A percentile compares a stretch with the other conserved stretches of the same genome.
Conservation (phyloP, 2,113 vertebrate genomes). For the Cynopterus brachyotis region DNA sequence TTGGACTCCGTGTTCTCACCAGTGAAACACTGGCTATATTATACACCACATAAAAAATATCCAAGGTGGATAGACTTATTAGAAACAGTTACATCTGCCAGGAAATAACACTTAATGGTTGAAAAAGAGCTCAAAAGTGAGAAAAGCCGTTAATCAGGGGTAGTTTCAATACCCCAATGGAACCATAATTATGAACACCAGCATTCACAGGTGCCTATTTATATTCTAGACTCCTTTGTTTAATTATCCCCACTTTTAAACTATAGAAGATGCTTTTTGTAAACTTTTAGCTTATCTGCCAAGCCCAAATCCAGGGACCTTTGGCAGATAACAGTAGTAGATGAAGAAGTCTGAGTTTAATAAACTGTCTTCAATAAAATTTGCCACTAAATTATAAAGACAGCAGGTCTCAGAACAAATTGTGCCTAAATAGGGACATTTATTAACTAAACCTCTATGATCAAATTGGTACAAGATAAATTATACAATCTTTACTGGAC, state of each 20-base stretch:
- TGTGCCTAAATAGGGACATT: background rate
- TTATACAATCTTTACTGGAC: background rate
- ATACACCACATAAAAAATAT: background rate
- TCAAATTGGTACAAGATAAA: background rate
- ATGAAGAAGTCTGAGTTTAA: background rate
- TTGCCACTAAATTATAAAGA: conserved; percentile 25
- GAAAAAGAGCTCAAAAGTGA: conserved; percentile 12
- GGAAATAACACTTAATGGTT: background rate
- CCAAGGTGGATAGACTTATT: background rate
- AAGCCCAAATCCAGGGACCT: background rate
- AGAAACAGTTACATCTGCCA: background rate
- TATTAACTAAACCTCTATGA: conserved; percentile 22
- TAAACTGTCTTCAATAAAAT: background rate
- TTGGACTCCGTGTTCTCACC: background rate
- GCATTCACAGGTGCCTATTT: background rate
- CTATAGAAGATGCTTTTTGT: background rate
- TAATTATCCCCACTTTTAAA: background rate
- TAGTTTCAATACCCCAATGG: background rate
- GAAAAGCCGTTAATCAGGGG: background rate
- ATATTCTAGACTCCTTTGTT: background rate
- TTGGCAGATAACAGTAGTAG: background rate
- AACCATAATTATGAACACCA: background rate
- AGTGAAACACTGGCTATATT: background rate
- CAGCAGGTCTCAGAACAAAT: background rate
- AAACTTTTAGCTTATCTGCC: background rate